These are phyloP conservation scores for Scaptomyza polygonia DNA, from an alignment of 2,888 invertebrate species.

Conservation along the genomic window DNA sequence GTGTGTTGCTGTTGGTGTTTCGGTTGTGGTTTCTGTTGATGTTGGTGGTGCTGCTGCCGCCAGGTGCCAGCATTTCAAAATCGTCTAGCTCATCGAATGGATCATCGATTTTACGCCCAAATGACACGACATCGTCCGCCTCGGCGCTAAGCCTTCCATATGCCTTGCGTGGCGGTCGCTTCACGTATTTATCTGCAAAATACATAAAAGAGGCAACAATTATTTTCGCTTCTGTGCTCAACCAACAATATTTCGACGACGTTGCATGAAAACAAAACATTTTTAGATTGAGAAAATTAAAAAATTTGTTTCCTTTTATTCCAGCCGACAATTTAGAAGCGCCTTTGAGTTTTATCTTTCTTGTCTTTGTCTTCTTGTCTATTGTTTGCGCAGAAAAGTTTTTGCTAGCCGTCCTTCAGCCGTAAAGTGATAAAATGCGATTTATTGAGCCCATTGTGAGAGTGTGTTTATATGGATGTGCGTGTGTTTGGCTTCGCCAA, in stretches of 20 bases:
- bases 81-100: conserved; percentile 83
- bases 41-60: conserved; percentile 34
- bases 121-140: conserved; percentile 81
- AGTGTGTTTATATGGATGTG: conserved; percentile 7
- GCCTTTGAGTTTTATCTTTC: conserved; percentile 35
- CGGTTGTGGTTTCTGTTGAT: conserved; percentile 34
- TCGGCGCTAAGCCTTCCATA: conserved; percentile 84
- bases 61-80: conserved; percentile 81
- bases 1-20: conserved; percentile 37
- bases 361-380: conserved; percentile 21
- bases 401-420: conserved; percentile 49
- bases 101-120: conserved; percentile 83
- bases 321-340: conserved; percentile 59
- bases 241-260: conserved; percentile 7
- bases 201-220: not conserved
- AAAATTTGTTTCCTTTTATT: conserved; percentile 38
- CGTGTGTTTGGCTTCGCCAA: conserved; percentile 9
- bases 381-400: conserved; percentile 46
- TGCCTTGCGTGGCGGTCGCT: conserved; percentile 84
- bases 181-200: conserved; percentile 83
- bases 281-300: conserved; percentile 1
- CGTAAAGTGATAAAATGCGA: conserved; percentile 73
- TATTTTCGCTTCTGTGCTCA: conserved; percentile 38
- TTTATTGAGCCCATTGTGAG: conserved; percentile 66
- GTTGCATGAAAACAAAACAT: conserved; percentile 26